Conservation (phyloP, 2,797 vertebrate genomes). For the Gastrophryne carolinensis region DNA sequence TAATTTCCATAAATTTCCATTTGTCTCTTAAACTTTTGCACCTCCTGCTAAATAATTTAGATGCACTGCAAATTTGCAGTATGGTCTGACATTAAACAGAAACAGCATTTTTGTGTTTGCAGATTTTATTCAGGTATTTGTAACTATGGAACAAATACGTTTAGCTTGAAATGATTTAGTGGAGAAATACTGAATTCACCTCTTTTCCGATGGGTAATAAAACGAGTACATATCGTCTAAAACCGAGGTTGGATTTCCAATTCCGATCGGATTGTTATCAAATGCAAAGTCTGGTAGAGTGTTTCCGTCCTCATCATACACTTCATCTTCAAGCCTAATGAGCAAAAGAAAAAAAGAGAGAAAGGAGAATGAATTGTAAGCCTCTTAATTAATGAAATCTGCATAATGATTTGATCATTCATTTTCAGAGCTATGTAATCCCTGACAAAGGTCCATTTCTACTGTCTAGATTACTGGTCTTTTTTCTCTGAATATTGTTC, state of each 20-base stretch:
- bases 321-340: constrained; percentile 76
- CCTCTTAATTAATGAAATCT: constrained; percentile 50
- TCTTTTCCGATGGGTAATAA: constrained; percentile 78
- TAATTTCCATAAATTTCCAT: constrained; percentile 42
- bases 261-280: constrained; percentile 77
- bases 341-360: constrained; percentile 49
- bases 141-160: constrained; percentile 36
- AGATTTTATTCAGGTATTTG: constrained; percentile 46
- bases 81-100: constrained; percentile 44
- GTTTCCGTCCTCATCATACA: constrained; percentile 88
- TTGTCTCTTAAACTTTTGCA: constrained; percentile 24
- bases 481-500: constrained; percentile 43
- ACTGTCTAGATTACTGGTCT: constrained; percentile 41
- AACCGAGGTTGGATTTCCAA: constrained; percentile 77
- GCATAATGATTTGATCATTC: constrained; percentile 48
- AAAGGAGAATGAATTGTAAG: constrained; percentile 43
- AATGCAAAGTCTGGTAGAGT: constrained; percentile 82
- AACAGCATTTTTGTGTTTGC: constrained; percentile 40
- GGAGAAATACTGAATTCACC: constrained; percentile 69
- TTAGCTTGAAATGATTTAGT: constrained; percentile 20
- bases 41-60: constrained; percentile 37
- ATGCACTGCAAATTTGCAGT: constrained; percentile 36
- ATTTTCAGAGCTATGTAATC: constrained; percentile 39
- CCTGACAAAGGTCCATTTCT: constrained; percentile 35
- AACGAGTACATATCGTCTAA: constrained; percentile 80